Conservation (phyloP, 2,797 vertebrate genomes). For the Acipenser ruthenus region DNA sequence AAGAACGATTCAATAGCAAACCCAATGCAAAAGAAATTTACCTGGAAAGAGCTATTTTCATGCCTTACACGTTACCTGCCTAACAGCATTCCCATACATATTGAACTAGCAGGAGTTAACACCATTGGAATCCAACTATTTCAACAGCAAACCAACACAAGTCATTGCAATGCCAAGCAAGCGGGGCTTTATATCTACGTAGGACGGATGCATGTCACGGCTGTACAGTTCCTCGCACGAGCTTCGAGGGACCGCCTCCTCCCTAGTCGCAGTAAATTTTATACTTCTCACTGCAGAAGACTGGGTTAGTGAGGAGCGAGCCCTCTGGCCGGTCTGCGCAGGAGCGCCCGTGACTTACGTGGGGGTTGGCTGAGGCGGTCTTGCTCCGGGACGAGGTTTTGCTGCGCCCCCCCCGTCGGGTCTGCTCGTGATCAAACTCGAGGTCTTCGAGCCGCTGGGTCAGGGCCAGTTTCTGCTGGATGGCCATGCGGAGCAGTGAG, state of each 20-base stretch:
- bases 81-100: constrained; percentile 40
- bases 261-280: constrained; percentile 94
- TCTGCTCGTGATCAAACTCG: constrained; percentile 90
- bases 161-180: constrained; percentile 53
- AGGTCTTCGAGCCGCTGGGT: constrained; percentile 94
- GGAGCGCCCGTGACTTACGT: constrained; percentile 83
- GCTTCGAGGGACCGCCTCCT: constrained; percentile 32
- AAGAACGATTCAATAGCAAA: constrained; percentile 54
- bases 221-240: constrained; percentile 32
- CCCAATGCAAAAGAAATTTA: constrained; percentile 34
- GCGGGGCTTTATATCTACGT: constrained; percentile 61
- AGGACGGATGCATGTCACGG: constrained; percentile 28
- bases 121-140: constrained; percentile 40
- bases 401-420: constrained; percentile 69
- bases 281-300: constrained; percentile 95
- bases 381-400: constrained; percentile 57
- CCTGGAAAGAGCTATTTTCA: constrained; percentile 51
- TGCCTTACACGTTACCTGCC: constrained; percentile 42
- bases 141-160: constrained; percentile 45
- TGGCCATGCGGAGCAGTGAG: constrained; percentile 94
- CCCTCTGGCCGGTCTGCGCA: constrained; percentile 61
- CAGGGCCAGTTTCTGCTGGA: constrained; percentile 96
- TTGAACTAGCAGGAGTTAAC: constrained; percentile 66
- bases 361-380: constrained; percentile 60
- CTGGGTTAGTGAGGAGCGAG: constrained; percentile 54